Percentiles rank a stretch among this genome's conserved stretches.
These are phyloP conservation scores for Watsonalla binaria DNA, from an alignment of 2,888 invertebrate species.

Conservation along the genomic window DNA sequence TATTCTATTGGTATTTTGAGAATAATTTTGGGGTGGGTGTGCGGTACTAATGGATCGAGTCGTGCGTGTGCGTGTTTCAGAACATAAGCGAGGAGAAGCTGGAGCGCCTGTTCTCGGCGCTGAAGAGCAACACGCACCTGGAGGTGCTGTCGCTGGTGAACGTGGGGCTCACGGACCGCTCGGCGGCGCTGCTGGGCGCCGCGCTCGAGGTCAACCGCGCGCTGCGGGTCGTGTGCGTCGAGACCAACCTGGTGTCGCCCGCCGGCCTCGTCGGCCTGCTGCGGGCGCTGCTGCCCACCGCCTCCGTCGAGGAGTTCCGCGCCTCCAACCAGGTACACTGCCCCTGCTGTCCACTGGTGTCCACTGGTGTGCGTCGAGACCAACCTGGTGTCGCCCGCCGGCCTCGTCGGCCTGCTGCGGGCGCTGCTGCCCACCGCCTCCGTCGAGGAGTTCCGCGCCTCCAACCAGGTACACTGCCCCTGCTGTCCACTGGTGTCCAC, in stretches of 20 bases:
- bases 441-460: conserved; percentile 94
- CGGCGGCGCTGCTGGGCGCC: conserved; percentile 88
- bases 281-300: conserved; percentile 90
- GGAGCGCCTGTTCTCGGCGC: conserved; percentile 90
- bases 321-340: conserved; percentile 94
- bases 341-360: conserved; percentile 71
- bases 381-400: conserved; percentile 54
- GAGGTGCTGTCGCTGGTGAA: conserved; percentile 96
- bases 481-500: conserved; percentile 71
- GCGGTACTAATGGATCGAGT: too few relatives aligned
- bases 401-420: conserved; percentile 44
- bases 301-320: conserved; percentile 95
- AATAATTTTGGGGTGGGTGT: too few relatives aligned
- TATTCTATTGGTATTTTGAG: too few relatives aligned
- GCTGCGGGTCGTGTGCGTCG: conserved; percentile 91
- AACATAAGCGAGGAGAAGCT: conserved; percentile 98
- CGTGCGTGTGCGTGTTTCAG: conserved; percentile 73
- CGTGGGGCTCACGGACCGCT: conserved; percentile 94
- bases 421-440: conserved; percentile 91
- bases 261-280: conserved; percentile 91
- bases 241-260: conserved; percentile 98
- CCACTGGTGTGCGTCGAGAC: conserved; percentile 85
- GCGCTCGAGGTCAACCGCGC: conserved; percentile 89
- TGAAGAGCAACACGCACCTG: conserved; percentile 93
- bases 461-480: conserved; percentile 88